Evolutionary conservation across 2,888 invertebrate genomes (phyloP).

Genomic region (Polietes domitor): DNA sequence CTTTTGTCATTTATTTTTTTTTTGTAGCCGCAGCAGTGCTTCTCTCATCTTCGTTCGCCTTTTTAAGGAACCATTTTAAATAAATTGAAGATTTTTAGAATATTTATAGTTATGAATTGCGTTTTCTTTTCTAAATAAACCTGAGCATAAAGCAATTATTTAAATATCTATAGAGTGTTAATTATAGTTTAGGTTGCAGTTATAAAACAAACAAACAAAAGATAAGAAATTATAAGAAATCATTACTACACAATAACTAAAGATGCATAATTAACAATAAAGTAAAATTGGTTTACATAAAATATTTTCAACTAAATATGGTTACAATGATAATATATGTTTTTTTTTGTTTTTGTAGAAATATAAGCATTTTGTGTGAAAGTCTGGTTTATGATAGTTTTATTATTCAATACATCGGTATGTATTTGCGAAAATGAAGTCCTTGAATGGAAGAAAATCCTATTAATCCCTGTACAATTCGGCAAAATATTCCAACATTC

Average conservation of each 20-base stretch:
- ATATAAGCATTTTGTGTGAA: too few species aligned
- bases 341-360: too few species aligned
- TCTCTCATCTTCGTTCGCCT: slow-evolving; percentile 21
- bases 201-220: background rate
- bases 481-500: too few species aligned
- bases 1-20: slow-evolving; percentile 18
- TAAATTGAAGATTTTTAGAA: background rate
- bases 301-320: too few species aligned
- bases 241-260: background rate
- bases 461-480: too few species aligned
- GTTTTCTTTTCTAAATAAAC: slow-evolving; percentile 13
- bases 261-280: background rate
- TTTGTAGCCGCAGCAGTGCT: slow-evolving; percentile 18
- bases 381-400: too few species aligned
- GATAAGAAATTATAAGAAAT: slow-evolving; percentile 3
- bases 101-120: background rate
- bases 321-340: too few species aligned
- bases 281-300: background rate
- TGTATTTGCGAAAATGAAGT: too few species aligned
- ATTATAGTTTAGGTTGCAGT: background rate
- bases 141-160: slow-evolving; percentile 40
- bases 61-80: slow-evolving; percentile 35
- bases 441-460: too few species aligned
- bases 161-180: slow-evolving; percentile 1
- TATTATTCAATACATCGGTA: too few species aligned